phyloP scores from a whole-genome alignment of 2,113 vertebrate species.

The Equus quagga region DNA sequence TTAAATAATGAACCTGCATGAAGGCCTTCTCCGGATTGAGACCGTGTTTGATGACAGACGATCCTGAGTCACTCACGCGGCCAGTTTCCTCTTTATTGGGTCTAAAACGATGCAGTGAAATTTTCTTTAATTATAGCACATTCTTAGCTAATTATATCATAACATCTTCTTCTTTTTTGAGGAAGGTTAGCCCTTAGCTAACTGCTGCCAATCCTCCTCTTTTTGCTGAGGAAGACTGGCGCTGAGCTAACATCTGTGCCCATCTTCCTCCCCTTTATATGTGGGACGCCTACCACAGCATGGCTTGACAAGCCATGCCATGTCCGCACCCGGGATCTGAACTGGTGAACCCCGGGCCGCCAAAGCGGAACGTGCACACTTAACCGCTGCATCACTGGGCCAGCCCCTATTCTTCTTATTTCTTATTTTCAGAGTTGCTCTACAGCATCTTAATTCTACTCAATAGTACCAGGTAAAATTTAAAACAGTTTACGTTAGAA shows the following conservation, averaged over 20 bases:
- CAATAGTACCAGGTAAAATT: conserved; percentile 24
- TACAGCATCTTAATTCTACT: conserved; percentile 32
- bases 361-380: no score
- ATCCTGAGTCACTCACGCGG: conserved; percentile 91
- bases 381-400: no score
- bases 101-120: conserved; percentile 81
- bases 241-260: no score
- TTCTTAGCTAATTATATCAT: background rate
- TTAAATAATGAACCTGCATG: conserved; percentile 98
- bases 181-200: no score
- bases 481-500: conserved; percentile 55
- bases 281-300: no score
- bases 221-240: no score
- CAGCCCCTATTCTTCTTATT: background rate
- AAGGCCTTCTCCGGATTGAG: conserved; percentile 96
- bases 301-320: no score
- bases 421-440: conserved; percentile 36
- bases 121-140: background rate
- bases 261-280: no score
- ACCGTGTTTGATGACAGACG: conserved; percentile 94
- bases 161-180: background rate
- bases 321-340: no score
- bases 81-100: conserved; percentile 95
- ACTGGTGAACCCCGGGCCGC: no score
- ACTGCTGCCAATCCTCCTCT: no score